A percentile compares a stretch with the other conserved stretches of the same genome.
These are phyloP conservation scores for Notothenia coriiceps DNA, from an alignment of 2,113 vertebrate species.

Conservation along the genomic window DNA sequence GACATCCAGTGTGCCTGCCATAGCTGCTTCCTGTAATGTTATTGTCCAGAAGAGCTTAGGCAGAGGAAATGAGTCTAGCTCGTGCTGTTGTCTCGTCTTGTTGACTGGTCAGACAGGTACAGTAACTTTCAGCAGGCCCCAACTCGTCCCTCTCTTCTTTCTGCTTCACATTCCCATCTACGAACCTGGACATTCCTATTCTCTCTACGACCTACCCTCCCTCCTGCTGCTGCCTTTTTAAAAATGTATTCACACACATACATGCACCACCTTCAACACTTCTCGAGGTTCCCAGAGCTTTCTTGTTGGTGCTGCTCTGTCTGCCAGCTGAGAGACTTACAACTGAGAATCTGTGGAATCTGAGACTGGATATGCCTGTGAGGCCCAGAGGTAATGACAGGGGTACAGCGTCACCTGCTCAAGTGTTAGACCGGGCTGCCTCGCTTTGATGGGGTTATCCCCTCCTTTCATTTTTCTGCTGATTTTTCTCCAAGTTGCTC, in stretches of 20 bases:
- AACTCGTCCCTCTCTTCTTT: not conserved
- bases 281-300: conserved; percentile 2
- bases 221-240: not conserved
- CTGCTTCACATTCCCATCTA: conserved; percentile 1
- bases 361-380: conserved; percentile 37
- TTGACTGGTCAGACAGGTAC: conserved; percentile 57
- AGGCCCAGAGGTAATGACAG: conserved; percentile 60
- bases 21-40: conserved; percentile 45
- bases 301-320: conserved; percentile 24
- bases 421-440: conserved; percentile 30
- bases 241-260: conserved; percentile 7
- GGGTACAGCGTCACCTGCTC: conserved; percentile 60
- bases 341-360: conserved; percentile 55
- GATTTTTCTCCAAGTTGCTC: conserved; percentile 47
- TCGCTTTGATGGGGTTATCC: conserved; percentile 56
- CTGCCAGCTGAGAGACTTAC: conserved; percentile 23
- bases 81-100: conserved; percentile 29
- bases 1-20: conserved; percentile 44
- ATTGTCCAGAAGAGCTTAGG: conserved; percentile 61
- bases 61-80: conserved; percentile 75
- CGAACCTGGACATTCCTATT: conserved; percentile 8
- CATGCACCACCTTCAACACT: not conserved
- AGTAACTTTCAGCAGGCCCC: conserved; percentile 19
- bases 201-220: not conserved
- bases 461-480: conserved; percentile 33